Evolutionary conservation across 2,113 vertebrate genomes (phyloP), one percentile per base, ranked within the genome.

Genomic region (Hoplias malabaricus): DNA sequence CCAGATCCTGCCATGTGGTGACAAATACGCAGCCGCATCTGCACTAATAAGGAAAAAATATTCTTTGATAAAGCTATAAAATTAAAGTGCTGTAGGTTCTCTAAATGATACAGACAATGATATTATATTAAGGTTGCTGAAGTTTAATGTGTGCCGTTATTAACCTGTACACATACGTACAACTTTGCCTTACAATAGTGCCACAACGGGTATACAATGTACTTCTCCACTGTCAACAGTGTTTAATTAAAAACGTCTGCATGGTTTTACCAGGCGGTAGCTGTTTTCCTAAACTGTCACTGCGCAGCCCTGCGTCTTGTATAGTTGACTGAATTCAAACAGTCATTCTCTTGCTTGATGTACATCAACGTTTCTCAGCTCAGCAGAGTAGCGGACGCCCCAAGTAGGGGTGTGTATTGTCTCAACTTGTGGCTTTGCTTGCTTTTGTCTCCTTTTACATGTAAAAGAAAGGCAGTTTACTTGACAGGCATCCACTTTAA

Each of bases 41-140:
- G 36, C 29, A 14, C 40, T 75, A 82, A 82, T 76, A 68, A 82
- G 53, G 42, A 70, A 67, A 53, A 79, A 67, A 56, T 40, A 40
- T 48, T 67, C 70, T 65, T 62, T 75, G 8, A 69, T 50, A 75
- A 29, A 69, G 34, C 72, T 50, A 61, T 36, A 77, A 46, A 62
- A 67, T 14, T 0, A 46, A 21, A 74, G 5, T 0, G 1, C 46
- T 23, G 21, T 12, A 74, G 21, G 72, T 33, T 73, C 42, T 29
- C 34, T 72, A 59, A 61, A 61, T 33, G 14, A 59, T 14, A 56
- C n/a, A 5, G 50, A 21, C 48, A 61, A 31, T 19, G 14, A 3
- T 3, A 27, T 19, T 11, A 16, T 11, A 19, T n/a, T 48, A n/a
- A n/a, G n/a, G n/a, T 19, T 48, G 43, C 14, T 0, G 16, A 1